Evolutionary conservation across 1,140 invertebrate species (phyloP), one percentile per base, ranked within the genome.

Genomic region (Eumeta japonica): DNA sequence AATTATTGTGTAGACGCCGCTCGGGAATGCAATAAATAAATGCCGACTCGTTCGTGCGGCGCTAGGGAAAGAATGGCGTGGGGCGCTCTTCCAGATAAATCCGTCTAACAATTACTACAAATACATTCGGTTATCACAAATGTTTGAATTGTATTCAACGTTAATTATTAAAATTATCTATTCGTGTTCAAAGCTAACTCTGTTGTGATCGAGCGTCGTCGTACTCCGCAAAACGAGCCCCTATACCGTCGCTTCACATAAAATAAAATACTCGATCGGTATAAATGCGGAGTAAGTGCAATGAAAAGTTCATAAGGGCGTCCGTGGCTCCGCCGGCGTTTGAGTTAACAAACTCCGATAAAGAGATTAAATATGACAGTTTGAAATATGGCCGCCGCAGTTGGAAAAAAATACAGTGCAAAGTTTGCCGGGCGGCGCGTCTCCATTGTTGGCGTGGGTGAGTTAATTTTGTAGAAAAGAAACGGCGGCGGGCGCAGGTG

Each of bases 301-400:
- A 62, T 59, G 64, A 64, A 53, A 45, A 52, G 39, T 52, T 54
- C 50, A 45, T 50, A 42, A 44, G 41, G 51, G 48, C 50, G 58
- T 56, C 62, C 58, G 62, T 56, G 68, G 65, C 62, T 64, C 50
- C 61, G 57, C 62, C 41, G 43, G 52, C 56, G 46, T 67, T 72
- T 30, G 12, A 30, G 28, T 30, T 66, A 66, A 60, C 62, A 58
- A 71, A 74, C 66, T 74, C 70, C 68, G 66, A 73, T 71, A 74
- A 71, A 74, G 68, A 74, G 68, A 74, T 74, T 74, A 74, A 71
- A 52, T 71, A 67, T 70, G 68, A 70, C 68, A 74, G 59, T 74
- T 70, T 71, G 68, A 74, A 74, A 74, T 74, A 74, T 74, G 57
- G 68, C 66, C 57, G 52, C 60, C 56, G 62, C 54, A 62, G 58